phyloP scores from a whole-genome alignment of 2,888 invertebrate species.

The Drosophila dives region DNA sequence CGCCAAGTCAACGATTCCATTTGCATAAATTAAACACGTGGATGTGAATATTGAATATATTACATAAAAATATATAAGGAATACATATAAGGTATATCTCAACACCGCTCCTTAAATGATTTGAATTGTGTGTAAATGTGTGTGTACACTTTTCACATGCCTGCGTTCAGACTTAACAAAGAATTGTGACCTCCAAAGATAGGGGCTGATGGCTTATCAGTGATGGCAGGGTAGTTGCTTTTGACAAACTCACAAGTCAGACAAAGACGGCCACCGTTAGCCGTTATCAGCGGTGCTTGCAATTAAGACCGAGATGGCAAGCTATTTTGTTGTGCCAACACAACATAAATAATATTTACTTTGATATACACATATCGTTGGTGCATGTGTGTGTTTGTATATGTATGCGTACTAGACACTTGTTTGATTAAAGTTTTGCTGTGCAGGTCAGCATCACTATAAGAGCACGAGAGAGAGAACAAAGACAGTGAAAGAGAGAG shows the following conservation, averaged over 20 bases:
- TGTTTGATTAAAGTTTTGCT: constrained; percentile 62
- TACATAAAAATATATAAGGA: not conserved
- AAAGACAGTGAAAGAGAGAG: not conserved
- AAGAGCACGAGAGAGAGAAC: constrained; percentile 1
- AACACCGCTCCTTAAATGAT: not conserved
- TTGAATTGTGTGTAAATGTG: constrained; percentile 8
- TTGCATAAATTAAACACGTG: not conserved
- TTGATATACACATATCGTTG: constrained; percentile 1
- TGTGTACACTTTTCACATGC: constrained; percentile 18
- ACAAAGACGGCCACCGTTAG: constrained; percentile 26
- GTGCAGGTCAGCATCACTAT: constrained; percentile 43
- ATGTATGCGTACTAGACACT: constrained; percentile 56
- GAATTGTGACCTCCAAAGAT: constrained; percentile 63
- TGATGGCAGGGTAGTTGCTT: constrained; percentile 31
- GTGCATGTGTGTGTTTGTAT: constrained; percentile 1
- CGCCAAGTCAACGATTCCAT: not conserved
- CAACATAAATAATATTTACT: constrained; percentile 23
- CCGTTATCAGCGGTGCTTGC: constrained; percentile 34
- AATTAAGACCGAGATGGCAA: constrained; percentile 38
- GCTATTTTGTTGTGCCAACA: constrained; percentile 42
- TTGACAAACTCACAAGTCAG: constrained; percentile 39
- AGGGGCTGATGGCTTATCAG: constrained; percentile 44
- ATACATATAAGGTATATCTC: not conserved
- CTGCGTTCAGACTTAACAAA: constrained; percentile 27
- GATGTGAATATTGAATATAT: not conserved